Evolutionary conservation across 53 echinoderm and acorn worm species (phyloP).

Genomic region (Luidia sarsii): DNA sequence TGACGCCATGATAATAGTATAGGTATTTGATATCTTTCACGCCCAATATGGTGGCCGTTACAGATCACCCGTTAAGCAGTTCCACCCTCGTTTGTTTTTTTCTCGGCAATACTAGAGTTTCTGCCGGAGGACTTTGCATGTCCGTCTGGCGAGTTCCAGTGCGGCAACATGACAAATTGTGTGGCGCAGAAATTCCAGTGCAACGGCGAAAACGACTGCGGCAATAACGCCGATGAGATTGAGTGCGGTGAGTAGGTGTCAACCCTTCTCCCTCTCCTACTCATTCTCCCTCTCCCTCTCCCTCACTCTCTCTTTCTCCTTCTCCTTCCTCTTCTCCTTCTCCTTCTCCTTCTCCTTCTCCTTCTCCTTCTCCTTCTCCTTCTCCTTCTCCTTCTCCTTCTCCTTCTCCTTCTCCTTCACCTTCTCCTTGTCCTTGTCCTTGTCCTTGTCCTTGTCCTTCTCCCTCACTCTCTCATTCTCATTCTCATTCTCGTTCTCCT

Average conservation of each 20-base stretch:
- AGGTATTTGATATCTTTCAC: too few species aligned
- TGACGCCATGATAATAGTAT: too few species aligned
- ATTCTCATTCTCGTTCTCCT: background rate
- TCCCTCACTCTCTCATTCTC: background rate
- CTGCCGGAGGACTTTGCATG: conserved; percentile 45
- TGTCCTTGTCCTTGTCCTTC: background rate
- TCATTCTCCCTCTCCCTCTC: too few species aligned
- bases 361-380: too few species aligned
- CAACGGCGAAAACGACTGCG: conserved; percentile 58
- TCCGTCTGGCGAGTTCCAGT: conserved; percentile 56
- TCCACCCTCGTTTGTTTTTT: too few species aligned
- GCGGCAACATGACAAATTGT: conserved; percentile 63
- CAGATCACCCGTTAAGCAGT: too few species aligned
- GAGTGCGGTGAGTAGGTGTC: conserved; percentile 55
- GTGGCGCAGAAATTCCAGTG: conserved; percentile 60
- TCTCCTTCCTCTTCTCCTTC: too few species aligned
- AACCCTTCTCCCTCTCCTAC: too few species aligned
- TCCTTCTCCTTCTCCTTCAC: background rate
- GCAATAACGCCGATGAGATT: conserved; percentile 61
- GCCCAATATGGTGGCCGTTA: too few species aligned
- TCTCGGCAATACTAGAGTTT: too few species aligned
- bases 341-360: too few species aligned
- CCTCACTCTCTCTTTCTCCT: too few species aligned
- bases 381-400: background rate
- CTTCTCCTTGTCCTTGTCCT: background rate